A percentile compares a stretch with the other conserved stretches of the same genome.
Conservation (phyloP, 2,888 invertebrate species). For the Pseudolycoriella hygida region DNA sequence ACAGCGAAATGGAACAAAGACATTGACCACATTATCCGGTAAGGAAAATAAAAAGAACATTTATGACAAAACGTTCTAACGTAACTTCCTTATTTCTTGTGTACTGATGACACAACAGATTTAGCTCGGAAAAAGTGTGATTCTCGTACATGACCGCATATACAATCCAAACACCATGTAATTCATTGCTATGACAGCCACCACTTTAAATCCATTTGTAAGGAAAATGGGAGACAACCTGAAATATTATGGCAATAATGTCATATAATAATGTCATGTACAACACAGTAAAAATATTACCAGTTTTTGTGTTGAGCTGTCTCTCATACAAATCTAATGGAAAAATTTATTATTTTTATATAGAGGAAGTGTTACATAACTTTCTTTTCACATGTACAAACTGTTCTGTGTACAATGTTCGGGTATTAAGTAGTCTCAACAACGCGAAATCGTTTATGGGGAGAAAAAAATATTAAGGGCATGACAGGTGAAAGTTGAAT, state of each 20-base stretch:
- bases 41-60: background rate
- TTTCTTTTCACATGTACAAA: too few species aligned
- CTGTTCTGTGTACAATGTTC: too few species aligned
- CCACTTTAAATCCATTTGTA: conserved; percentile 5
- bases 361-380: too few species aligned
- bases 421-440: too few species aligned
- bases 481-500: too few species aligned
- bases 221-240: conserved; percentile 1
- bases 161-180: conserved; percentile 2
- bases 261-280: background rate
- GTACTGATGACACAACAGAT: background rate
- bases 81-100: background rate
- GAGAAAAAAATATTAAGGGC: too few species aligned
- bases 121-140: background rate
- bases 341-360: too few species aligned
- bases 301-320: too few species aligned
- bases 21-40: background rate
- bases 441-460: too few species aligned
- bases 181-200: conserved; percentile 2
- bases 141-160: background rate
- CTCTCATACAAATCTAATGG: too few species aligned
- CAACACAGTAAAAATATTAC: background rate
- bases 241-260: conserved; percentile 4
- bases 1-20: background rate
- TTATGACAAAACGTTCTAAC: background rate